These are phyloP conservation scores for Bovichtus diacanthus DNA, from an alignment of 2,797 vertebrate genomes.

Conservation along the genomic window DNA sequence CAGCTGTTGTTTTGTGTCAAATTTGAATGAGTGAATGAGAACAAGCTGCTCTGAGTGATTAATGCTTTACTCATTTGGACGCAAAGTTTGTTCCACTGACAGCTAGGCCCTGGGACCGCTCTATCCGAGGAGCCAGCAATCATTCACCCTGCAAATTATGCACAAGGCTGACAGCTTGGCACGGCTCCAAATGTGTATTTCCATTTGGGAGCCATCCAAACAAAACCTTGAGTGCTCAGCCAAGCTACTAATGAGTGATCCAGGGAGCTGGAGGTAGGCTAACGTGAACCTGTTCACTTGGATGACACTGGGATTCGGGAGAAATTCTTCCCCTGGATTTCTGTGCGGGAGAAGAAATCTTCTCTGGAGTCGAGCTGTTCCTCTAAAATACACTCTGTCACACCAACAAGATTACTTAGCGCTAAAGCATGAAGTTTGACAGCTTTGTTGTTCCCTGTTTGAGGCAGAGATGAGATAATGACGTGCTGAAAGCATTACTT, in stretches of 20 bases:
- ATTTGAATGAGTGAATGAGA: conserved; percentile 23
- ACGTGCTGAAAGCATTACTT: conserved; percentile 41
- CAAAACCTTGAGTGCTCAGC: conserved; percentile 73
- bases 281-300: conserved; percentile 75
- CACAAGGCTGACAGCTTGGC: conserved; percentile 73
- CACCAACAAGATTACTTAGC: conserved; percentile 41
- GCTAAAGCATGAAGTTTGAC: conserved; percentile 41
- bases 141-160: conserved; percentile 75
- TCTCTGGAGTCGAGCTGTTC: conserved; percentile 16
- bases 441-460: conserved; percentile 41
- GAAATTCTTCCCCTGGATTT: conserved; percentile 25
- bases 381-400: conserved; percentile 38
- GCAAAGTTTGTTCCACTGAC: conserved; percentile 50
- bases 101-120: conserved; percentile 26
- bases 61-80: conserved; percentile 64
- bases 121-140: conserved; percentile 53
- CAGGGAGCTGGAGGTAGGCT: conserved; percentile 60
- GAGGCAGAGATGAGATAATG: conserved; percentile 44
- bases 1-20: conserved; percentile 28
- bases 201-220: conserved; percentile 83
- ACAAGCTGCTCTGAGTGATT: conserved; percentile 60
- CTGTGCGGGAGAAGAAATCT: conserved; percentile 36
- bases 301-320: conserved; percentile 47
- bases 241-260: conserved; percentile 78
- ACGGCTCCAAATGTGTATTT: conserved; percentile 76